Evolutionary conservation across 2,113 vertebrate genomes (phyloP).

Genomic region (Etia nguti): DNA sequence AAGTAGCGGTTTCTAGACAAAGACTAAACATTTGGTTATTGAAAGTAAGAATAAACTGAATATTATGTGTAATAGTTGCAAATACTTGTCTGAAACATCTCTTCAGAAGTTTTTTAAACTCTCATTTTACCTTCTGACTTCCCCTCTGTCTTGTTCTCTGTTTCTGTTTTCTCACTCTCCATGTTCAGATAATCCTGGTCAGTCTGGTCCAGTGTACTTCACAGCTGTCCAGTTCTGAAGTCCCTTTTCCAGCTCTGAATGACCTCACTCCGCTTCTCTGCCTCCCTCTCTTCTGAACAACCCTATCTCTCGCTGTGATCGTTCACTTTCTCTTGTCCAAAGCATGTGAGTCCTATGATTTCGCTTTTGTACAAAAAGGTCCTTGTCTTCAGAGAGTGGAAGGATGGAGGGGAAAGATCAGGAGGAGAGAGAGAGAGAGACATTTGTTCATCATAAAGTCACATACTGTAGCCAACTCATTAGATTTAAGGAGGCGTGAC

Average conservation of each 20-base stretch:
- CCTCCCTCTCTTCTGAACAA: not conserved
- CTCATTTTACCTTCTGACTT: conserved; percentile 52
- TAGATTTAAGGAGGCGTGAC: conserved; percentile 13
- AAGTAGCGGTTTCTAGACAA: not conserved
- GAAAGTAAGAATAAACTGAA: not conserved
- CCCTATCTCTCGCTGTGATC: conserved; percentile 29
- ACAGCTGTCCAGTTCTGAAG: not conserved
- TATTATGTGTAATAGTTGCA: not conserved
- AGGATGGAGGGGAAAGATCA: conserved; percentile 35
- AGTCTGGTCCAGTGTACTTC: not conserved
- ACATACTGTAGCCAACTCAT: not conserved
- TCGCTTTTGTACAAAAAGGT: conserved; percentile 63
- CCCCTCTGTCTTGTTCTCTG: not conserved
- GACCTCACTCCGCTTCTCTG: not conserved
- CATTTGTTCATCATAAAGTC: conserved; percentile 10
- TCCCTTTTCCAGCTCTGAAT: not conserved
- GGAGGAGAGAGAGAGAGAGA: conserved; percentile 23
- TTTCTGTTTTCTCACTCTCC: conserved; percentile 51
- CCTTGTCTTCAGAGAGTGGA: conserved; percentile 67
- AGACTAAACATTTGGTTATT: not conserved
- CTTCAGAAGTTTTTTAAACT: not conserved
- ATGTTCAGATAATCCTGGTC: conserved; percentile 36
- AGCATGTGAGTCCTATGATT: conserved; percentile 78
- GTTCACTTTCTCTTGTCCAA: conserved; percentile 46
- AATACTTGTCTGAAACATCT: not conserved